These are phyloP conservation scores for Chinchilla lanigera DNA, from an alignment of 2,113 vertebrate species.

Conservation along the genomic window DNA sequence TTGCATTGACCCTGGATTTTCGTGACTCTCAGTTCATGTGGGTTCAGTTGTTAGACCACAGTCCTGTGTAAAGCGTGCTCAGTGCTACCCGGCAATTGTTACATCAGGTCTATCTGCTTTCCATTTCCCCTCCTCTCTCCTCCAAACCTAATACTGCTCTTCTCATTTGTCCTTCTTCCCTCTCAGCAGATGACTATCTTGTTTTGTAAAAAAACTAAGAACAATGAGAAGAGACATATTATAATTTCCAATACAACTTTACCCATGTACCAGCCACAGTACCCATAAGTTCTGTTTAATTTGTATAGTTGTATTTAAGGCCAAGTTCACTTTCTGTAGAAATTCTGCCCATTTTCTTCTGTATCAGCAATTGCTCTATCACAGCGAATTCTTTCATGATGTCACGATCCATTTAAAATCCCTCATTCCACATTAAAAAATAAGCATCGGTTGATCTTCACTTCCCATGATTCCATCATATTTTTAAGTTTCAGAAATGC, in stretches of 20 bases:
- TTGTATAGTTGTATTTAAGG: too few species aligned
- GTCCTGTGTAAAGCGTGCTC: background rate
- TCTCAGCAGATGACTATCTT: background rate
- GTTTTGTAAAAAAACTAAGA: background rate
- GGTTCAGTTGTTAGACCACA: background rate
- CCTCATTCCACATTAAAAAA: background rate
- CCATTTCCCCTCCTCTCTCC: background rate
- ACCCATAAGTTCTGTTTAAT: too few species aligned
- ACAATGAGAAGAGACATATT: background rate
- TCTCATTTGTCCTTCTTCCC: background rate
- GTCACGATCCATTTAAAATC: background rate
- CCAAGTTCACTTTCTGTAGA: background rate
- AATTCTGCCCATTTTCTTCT: background rate
- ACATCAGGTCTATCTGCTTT: background rate
- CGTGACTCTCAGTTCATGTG: background rate
- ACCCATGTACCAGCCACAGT: background rate
- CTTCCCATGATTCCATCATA: background rate
- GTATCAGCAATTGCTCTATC: background rate
- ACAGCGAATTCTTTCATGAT: background rate
- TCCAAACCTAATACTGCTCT: background rate
- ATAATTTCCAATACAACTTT: background rate
- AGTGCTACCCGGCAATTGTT: background rate
- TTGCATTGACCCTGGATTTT: background rate
- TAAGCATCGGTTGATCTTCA: background rate
- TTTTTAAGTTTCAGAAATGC: background rate